Evolutionary conservation across 2,797 vertebrate genomes (phyloP).

Genomic region (Parotocinclus haroldoi): DNA sequence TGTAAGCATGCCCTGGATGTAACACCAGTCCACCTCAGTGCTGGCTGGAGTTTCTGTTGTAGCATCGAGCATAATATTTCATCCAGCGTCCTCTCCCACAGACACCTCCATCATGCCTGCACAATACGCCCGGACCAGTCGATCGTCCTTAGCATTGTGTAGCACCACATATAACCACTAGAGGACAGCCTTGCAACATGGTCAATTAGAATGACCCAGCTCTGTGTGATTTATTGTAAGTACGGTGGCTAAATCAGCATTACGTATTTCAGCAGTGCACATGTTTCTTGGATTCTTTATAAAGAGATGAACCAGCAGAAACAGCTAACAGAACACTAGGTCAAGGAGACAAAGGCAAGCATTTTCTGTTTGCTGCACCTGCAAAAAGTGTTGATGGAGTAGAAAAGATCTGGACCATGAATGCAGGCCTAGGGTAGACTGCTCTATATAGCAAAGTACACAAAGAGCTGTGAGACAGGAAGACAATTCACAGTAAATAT

Average conservation of each 20-base stretch:
- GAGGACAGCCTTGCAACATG: slow-evolving; percentile 39
- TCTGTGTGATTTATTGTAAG: slow-evolving; percentile 46
- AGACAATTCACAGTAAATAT: not conserved
- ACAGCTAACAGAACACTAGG: slow-evolving; percentile 21
- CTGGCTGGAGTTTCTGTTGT: no score
- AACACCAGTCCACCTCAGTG: no score
- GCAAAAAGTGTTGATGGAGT: slow-evolving; percentile 3
- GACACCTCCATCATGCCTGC: no score
- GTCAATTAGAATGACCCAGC: not conserved
- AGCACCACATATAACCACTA: slow-evolving; percentile 15
- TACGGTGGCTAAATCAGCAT: slow-evolving; percentile 32
- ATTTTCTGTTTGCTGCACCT: slow-evolving; percentile 42
- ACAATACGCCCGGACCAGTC: no score
- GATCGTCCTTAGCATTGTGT: not conserved
- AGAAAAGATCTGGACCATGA: no score
- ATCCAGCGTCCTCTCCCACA: no score
- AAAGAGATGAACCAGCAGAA: slow-evolving; percentile 45
- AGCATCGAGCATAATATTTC: not conserved
- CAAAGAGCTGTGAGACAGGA: not conserved
- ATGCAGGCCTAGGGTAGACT: no score
- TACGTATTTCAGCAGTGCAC: slow-evolving; percentile 40
- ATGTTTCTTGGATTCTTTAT: slow-evolving; percentile 37
- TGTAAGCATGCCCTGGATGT: no score
- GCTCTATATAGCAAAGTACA: no score
- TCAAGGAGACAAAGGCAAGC: slow-evolving; percentile 27